Conservation (phyloP, 2,113 vertebrate genomes). For the Apistogramma diplotaenia region DNA sequence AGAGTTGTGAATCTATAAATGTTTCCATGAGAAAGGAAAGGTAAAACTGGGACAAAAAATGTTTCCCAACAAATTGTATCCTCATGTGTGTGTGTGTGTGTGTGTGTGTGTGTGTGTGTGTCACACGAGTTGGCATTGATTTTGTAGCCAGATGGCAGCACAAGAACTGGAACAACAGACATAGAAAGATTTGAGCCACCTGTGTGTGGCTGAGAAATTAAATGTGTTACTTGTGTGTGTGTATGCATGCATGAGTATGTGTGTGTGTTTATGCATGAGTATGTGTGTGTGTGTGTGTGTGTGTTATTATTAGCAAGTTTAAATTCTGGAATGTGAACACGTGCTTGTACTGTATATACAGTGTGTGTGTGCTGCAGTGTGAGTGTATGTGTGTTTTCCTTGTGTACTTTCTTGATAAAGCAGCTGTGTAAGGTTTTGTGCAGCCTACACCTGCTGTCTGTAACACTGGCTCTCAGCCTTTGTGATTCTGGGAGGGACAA, state of each 20-base stretch:
- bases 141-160: slow-evolving; percentile 64
- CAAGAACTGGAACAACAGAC: slow-evolving; percentile 48
- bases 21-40: slow-evolving; percentile 10
- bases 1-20: slow-evolving; percentile 32
- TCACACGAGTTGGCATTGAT: slow-evolving; percentile 49
- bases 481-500: no score
- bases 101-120: background rate
- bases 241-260: no score
- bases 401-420: background rate
- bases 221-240: slow-evolving; percentile 1
- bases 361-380: background rate
- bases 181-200: slow-evolving; percentile 56
- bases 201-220: slow-evolving; percentile 33
- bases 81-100: background rate
- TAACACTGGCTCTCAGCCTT: background rate
- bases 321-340: background rate
- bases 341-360: background rate
- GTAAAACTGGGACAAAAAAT: slow-evolving; percentile 51
- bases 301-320: slow-evolving; percentile 3
- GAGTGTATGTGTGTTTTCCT: background rate
- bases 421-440: background rate
- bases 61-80: slow-evolving; percentile 38
- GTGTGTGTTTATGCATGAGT: no score
- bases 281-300: background rate
- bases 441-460: background rate